Base-by-base conservation (phyloP, 2,797 vertebrate species). In the Emys orbicularis region DNA sequence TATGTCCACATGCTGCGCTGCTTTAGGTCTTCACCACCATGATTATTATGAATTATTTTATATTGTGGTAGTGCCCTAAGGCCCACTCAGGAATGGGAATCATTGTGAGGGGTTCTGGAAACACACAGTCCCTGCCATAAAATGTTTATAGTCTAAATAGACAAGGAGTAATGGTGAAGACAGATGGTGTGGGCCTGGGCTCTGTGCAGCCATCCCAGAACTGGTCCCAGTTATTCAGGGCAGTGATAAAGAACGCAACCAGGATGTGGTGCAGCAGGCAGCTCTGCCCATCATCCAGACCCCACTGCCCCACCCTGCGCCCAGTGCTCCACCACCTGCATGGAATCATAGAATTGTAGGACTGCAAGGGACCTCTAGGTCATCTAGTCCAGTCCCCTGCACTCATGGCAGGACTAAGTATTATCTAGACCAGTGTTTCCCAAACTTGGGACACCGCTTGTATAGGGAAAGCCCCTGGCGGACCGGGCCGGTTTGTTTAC, bases 61-160 rank as follows among this genome's bases (percentile, higher is more conserved):
- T 8, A 23, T 29, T 5, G 1, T 0, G 0, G 9, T 12, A 27
- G 8, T 47, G 89, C 11, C 6, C 44, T 82, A 53, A 87, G 41
- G 3, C 79, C 13, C 47, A 3, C 1, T 27, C 50, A 0, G 0
- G 50, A 25, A 47, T n/a, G 61, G 54, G 6, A 89, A n/a, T 49
- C 25, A 15, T 6, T 6, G 15, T 18, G 74, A 57, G 49, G 10
- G 21, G 57, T 19, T 29, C 10, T 76, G 52, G 18, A n/a, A 81
- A 50, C 47, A 68, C 7, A n/a, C 44, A 59, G 53, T 2, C 54
- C 12, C 72, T 19, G 19, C 19, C 56, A 18, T 56, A 74, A 29
- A 31, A 5, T 8, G 6, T 16, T 41, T 37, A 50, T 1, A 12
- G 4, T 76, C 12, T 77, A 54, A 13, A 81, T 8, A 53, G 1